phyloP scores from a whole-genome alignment of 1,140 invertebrate species.

The Epicauta chinensis region DNA sequence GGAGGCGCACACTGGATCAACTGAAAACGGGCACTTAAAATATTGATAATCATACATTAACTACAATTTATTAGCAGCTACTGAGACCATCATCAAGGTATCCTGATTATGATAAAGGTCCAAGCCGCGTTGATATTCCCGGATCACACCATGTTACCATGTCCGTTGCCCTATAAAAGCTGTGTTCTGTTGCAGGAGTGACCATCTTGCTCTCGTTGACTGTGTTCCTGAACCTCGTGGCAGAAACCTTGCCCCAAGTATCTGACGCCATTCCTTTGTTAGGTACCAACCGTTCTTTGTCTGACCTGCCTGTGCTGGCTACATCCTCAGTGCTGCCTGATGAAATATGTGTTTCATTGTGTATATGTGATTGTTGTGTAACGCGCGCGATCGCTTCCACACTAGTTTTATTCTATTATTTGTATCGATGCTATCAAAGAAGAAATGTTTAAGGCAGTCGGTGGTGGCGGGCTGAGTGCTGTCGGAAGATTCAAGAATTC shows the following conservation, averaged over 20 bases:
- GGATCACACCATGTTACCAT: neutral
- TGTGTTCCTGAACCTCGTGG: slow-evolving; percentile 96
- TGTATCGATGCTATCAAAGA: slow-evolving; percentile 38
- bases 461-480: slow-evolving; percentile 24
- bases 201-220: slow-evolving; percentile 99
- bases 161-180: slow-evolving; percentile 34
- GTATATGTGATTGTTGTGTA: slow-evolving; percentile 40
- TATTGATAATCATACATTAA: too few relatives aligned
- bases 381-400: slow-evolving; percentile 24
- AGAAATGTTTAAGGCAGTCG: slow-evolving; percentile 38
- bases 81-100: too few relatives aligned
- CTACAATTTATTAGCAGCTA: too few relatives aligned
- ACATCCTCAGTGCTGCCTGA: slow-evolving; percentile 42
- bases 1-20: too few relatives aligned
- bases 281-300: slow-evolving; percentile 61
- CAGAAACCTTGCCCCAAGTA: slow-evolving; percentile 91
- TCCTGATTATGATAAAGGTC: too few relatives aligned
- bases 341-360: slow-evolving; percentile 38
- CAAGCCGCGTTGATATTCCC: too few relatives aligned
- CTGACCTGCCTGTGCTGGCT: slow-evolving; percentile 44
- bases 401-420: slow-evolving; percentile 18
- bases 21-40: too few relatives aligned
- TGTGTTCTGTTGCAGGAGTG: slow-evolving; percentile 88
- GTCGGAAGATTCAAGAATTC: slow-evolving; percentile 1
- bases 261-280: slow-evolving; percentile 91